Evolutionary conservation across 2,113 vertebrate species (phyloP).

Genomic region (Sinocyclocheilus rhinocerous): DNA sequence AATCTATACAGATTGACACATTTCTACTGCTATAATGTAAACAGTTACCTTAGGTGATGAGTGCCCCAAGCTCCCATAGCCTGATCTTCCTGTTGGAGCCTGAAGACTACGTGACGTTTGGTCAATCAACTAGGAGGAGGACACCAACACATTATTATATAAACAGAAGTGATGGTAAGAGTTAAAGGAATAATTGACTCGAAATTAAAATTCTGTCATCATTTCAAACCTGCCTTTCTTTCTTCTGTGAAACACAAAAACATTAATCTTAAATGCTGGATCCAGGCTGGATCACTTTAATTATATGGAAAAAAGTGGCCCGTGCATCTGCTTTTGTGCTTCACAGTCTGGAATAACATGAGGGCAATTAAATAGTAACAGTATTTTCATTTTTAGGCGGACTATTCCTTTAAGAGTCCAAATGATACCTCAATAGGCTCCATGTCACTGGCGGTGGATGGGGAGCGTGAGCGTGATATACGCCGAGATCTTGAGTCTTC

Average conservation of each 20-base stretch:
- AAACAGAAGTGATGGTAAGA: background rate
- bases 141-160: background rate
- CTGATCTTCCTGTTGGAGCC: slow-evolving; percentile 88
- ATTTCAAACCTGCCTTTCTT: background rate
- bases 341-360: background rate
- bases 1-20: background rate
- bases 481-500: slow-evolving; percentile 85
- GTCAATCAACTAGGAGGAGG: slow-evolving; percentile 81
- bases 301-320: background rate
- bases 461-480: slow-evolving; percentile 86
- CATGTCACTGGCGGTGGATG: slow-evolving; percentile 89
- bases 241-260: slow-evolving; percentile 5
- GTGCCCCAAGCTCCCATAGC: slow-evolving; percentile 84
- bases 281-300: background rate
- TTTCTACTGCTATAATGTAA: background rate
- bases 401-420: background rate
- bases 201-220: background rate
- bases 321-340: slow-evolving; percentile 3
- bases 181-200: background rate
- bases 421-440: slow-evolving; percentile 86
- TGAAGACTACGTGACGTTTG: slow-evolving; percentile 81
- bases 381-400: background rate
- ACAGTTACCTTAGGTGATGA: slow-evolving; percentile 82
- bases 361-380: background rate
- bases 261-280: background rate